Evolutionary conservation across 2,797 vertebrate genomes (phyloP).

Genomic region (Catamblyrhynchus diadema): DNA sequence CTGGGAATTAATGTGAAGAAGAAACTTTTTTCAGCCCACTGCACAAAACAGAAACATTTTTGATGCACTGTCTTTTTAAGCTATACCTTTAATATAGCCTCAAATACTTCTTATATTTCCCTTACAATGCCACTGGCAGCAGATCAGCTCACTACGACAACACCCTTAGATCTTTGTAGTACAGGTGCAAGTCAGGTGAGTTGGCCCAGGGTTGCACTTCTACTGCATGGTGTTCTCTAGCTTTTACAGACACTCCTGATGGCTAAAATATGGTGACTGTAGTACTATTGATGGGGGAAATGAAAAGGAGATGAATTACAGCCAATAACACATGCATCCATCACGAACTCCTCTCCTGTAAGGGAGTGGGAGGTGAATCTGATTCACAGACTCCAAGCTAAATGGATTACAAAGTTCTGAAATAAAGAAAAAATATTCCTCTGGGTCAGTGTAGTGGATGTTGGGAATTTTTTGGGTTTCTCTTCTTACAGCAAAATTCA

Average conservation of each 20-base stretch:
- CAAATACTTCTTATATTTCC: neutral
- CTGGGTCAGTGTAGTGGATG: neutral
- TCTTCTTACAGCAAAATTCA: neutral
- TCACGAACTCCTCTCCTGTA: neutral
- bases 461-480: neutral
- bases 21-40: neutral
- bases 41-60: neutral
- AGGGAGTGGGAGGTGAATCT: neutral
- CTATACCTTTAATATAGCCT: neutral
- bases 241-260: neutral
- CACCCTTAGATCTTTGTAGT: neutral
- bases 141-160: neutral
- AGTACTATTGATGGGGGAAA: neutral
- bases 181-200: neutral
- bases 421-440: neutral
- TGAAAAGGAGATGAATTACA: neutral
- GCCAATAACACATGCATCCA: neutral
- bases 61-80: neutral
- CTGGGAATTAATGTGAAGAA: neutral
- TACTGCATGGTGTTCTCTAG: neutral
- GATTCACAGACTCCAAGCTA: neutral
- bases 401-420: neutral
- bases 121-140: neutral
- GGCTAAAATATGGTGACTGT: neutral
- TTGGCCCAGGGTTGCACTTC: neutral